Conservation (phyloP, 2,113 vertebrate species). For the Odontophorus gujanensis region DNA sequence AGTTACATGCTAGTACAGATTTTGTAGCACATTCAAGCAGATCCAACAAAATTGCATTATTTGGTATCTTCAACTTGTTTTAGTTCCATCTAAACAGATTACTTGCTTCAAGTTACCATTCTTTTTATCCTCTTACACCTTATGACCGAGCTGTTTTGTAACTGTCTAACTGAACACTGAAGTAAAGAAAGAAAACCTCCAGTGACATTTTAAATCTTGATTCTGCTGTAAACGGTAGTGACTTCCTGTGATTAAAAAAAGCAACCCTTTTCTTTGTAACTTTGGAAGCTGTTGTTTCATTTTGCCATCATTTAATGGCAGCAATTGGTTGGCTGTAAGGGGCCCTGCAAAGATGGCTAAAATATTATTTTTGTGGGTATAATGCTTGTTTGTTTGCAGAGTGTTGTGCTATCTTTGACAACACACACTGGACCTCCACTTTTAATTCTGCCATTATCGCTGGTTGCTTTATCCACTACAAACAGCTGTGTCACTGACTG, state of each 20-base stretch:
- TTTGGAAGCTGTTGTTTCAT: background rate
- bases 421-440: background rate
- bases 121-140: background rate
- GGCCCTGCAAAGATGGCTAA: background rate
- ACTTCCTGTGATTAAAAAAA: background rate
- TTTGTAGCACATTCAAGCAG: background rate
- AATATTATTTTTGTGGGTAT: background rate
- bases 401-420: background rate
- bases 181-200: background rate
- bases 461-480: background rate
- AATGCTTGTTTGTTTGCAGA: background rate
- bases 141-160: background rate
- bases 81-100: slow-evolving; percentile 19
- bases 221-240: background rate
- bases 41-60: background rate
- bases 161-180: background rate
- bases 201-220: background rate
- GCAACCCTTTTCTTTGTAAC: background rate
- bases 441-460: background rate
- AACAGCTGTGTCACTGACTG: accelerated
- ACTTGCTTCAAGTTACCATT: slow-evolving; percentile 15
- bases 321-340: background rate
- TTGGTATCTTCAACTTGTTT: background rate
- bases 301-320: background rate
- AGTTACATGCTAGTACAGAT: background rate